phyloP scores from a whole-genome alignment of 2,888 invertebrate species.

The Andrena minutula region DNA sequence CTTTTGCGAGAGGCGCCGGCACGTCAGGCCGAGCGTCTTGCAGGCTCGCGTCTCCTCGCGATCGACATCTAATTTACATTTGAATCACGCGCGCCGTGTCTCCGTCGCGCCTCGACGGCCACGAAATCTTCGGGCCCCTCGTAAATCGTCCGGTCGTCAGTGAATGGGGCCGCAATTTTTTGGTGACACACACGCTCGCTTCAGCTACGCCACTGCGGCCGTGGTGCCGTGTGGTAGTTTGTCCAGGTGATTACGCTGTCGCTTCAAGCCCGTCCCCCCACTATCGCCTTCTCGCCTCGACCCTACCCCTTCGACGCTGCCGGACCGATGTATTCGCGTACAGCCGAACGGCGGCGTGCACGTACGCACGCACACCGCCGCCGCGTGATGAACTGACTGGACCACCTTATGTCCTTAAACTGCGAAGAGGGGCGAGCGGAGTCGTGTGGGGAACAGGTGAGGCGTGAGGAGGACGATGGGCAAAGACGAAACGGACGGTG shows the following conservation, averaged over 20 bases:
- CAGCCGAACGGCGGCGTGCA: not conserved
- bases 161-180: constrained; percentile 60
- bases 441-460: constrained; percentile 26
- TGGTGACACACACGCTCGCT: constrained; percentile 63
- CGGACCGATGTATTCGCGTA: constrained; percentile 7
- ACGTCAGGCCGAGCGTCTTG: constrained; percentile 57
- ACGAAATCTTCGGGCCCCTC: constrained; percentile 58
- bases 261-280: constrained; percentile 78
- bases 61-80: constrained; percentile 71
- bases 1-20: constrained; percentile 55
- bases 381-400: constrained; percentile 67
- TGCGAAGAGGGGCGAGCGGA: constrained; percentile 63
- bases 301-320: not conserved
- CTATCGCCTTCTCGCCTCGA: constrained; percentile 3
- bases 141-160: constrained; percentile 61
- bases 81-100: constrained; percentile 66
- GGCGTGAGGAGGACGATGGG: constrained; percentile 41
- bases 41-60: constrained; percentile 39
- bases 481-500: constrained; percentile 46
- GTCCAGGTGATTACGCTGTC: constrained; percentile 84
- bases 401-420: constrained; percentile 77
- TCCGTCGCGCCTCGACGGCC: constrained; percentile 52
- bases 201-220: constrained; percentile 73
- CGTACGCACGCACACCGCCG: constrained; percentile 28
- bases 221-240: constrained; percentile 78